A percentile compares a stretch with the other conserved stretches of the same genome.
Evolutionary conservation across 1,140 invertebrate genomes (phyloP).

Genomic region (Anoplophora glabripennis): DNA sequence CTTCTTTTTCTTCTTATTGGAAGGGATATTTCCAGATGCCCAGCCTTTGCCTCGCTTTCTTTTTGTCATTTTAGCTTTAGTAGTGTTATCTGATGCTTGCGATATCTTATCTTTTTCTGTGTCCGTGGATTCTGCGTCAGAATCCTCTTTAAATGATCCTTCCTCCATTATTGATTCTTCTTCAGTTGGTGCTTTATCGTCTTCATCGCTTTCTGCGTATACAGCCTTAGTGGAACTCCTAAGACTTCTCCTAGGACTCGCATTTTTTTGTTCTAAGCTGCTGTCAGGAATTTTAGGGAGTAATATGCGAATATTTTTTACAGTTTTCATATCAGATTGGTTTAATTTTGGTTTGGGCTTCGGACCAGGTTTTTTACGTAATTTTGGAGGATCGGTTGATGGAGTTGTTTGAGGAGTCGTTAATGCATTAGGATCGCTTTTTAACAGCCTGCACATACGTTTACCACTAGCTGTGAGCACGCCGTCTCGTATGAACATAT

Average conservation of each 20-base stretch:
- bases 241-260: slow-evolving; percentile 11
- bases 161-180: slow-evolving; percentile 18
- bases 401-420: background rate
- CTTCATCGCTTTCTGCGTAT: slow-evolving; percentile 16
- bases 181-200: slow-evolving; percentile 8
- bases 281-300: slow-evolving; percentile 34
- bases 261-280: slow-evolving; percentile 8
- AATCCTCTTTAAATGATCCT: slow-evolving; percentile 4
- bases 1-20: slow-evolving; percentile 24
- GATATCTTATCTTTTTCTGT: slow-evolving; percentile 11
- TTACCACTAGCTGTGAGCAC: slow-evolving; percentile 56
- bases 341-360: slow-evolving; percentile 20
- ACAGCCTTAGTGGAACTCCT: slow-evolving; percentile 13
- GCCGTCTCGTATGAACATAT: slow-evolving; percentile 65
- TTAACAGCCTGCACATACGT: slow-evolving; percentile 53
- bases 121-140: slow-evolving; percentile 11
- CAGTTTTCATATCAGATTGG: slow-evolving; percentile 6
- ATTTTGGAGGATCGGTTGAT: background rate
- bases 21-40: slow-evolving; percentile 29
- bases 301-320: slow-evolving; percentile 32
- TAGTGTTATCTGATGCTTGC: slow-evolving; percentile 9
- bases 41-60: slow-evolving; percentile 25
- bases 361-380: slow-evolving; percentile 21
- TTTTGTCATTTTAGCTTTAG: slow-evolving; percentile 14
- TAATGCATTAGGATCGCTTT: slow-evolving; percentile 28